Percentiles rank a stretch among this genome's conserved stretches.
These are phyloP conservation scores for Conops quadrifasciatus DNA, from an alignment of 2,888 invertebrate species.

Conservation along the genomic window DNA sequence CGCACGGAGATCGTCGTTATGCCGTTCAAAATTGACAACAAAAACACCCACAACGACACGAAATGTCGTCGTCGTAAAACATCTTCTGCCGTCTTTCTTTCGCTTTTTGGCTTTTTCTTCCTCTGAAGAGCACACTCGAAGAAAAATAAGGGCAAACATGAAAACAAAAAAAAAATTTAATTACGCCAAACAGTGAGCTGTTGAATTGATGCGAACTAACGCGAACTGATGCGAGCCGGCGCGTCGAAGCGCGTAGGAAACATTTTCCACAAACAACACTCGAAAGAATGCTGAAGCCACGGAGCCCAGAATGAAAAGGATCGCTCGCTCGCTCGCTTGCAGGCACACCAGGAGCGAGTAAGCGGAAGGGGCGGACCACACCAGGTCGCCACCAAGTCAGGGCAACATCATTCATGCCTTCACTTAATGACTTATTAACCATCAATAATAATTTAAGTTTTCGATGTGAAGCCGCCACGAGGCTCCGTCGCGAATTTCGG, in stretches of 20 bases:
- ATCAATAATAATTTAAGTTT: conserved; percentile 27
- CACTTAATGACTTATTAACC: conserved; percentile 23
- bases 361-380: no score
- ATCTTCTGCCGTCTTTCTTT: conserved; percentile 1
- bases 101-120: conserved; percentile 2
- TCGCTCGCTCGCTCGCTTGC: no score
- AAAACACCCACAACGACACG: no score
- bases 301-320: not conserved
- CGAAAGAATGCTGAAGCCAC: not conserved
- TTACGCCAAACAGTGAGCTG: conserved; percentile 20
- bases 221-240: not conserved
- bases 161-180: conserved; percentile 21
- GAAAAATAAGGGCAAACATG: not conserved
- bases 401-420: conserved; percentile 12
- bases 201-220: conserved; percentile 5
- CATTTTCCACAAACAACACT: not conserved
- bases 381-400: no score
- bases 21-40: no score
- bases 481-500: not conserved
- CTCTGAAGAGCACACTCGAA: not conserved
- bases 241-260: no score
- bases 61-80: no score
- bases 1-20: no score
- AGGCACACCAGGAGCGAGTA: no score
- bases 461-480: not conserved